A percentile compares a stretch with the other conserved stretches of the same genome.
phyloP scores from a whole-genome alignment of 2,888 invertebrate species.

The Chironomus tentans region DNA sequence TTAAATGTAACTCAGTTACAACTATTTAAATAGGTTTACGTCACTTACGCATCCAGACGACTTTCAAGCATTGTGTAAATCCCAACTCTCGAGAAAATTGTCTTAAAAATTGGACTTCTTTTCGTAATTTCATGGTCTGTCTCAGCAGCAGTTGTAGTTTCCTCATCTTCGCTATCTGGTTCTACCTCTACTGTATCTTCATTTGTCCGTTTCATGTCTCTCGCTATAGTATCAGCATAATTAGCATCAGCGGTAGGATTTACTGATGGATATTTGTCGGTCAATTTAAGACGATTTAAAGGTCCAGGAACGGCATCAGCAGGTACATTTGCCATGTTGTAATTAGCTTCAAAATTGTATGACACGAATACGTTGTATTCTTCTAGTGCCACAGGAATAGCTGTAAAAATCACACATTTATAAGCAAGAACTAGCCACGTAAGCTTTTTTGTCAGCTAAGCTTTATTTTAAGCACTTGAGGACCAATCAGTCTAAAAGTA shows the following conservation, averaged over 20 bases:
- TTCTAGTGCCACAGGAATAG: constrained; percentile 58
- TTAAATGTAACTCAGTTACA: neutral
- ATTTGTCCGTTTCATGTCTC: neutral
- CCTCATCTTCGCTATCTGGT: neutral
- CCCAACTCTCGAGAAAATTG: constrained; percentile 6
- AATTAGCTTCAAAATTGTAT: constrained; percentile 65
- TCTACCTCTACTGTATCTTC: neutral
- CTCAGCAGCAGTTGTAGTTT: neutral
- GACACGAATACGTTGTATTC: constrained; percentile 62
- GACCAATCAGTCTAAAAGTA: too few species aligned
- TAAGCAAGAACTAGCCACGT: too few species aligned
- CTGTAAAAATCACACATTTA: constrained; percentile 32
- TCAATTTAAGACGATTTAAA: neutral
- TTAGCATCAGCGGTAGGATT: neutral
- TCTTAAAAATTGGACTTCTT: neutral
- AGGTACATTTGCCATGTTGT: constrained; percentile 51
- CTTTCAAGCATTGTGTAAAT: constrained; percentile 1
- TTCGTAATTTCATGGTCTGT: neutral
- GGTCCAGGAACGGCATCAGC: constrained; percentile 47
- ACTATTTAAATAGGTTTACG: neutral
- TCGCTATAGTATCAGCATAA: neutral
- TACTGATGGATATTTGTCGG: neutral
- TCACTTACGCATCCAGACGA: constrained; percentile 12
- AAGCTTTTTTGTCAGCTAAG: too few species aligned
- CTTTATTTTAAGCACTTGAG: too few species aligned